Conservation (phyloP, 2,113 vertebrate genomes). For the Nothoprocta pentlandii region DNA sequence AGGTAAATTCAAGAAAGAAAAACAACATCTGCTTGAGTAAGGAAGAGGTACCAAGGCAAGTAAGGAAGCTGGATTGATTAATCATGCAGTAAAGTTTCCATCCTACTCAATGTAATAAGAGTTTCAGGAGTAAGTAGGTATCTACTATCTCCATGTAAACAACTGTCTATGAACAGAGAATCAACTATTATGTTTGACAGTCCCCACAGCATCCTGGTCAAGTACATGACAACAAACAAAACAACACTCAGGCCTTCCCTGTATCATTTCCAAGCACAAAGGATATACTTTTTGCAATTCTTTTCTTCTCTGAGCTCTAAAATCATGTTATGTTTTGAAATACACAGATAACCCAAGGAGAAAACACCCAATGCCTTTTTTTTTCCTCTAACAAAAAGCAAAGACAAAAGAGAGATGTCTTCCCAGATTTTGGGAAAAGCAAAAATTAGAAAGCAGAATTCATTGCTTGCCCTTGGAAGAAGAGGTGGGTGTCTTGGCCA, state of each 20-base stretch:
- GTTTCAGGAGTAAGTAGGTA: not conserved
- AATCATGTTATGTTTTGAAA: not conserved
- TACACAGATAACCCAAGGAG: not conserved
- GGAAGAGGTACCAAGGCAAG: not conserved
- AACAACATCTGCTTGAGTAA: fast-evolving
- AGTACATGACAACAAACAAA: not conserved
- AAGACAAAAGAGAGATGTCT: not conserved
- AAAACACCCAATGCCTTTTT: not conserved
- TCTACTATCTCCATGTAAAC: not conserved
- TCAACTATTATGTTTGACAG: not conserved
- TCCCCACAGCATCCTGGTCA: not conserved
- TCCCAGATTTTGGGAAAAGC: not conserved
- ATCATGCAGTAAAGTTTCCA: not conserved
- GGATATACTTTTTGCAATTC: not conserved
- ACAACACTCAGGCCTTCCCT: not conserved
- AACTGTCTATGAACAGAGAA: too few relatives aligned
- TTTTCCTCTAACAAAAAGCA: not conserved
- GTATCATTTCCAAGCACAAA: not conserved
- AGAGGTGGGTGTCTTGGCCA: not conserved
- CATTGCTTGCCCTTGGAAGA: not conserved
- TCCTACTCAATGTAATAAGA: not conserved
- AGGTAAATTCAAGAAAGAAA: not conserved
- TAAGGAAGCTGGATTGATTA: not conserved
- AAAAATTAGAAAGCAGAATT: not conserved
- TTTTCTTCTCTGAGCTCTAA: not conserved